These are phyloP conservation scores for Psammodynastes pulverulentus DNA, from an alignment of 2,113 vertebrate genomes.

Conservation along the genomic window DNA sequence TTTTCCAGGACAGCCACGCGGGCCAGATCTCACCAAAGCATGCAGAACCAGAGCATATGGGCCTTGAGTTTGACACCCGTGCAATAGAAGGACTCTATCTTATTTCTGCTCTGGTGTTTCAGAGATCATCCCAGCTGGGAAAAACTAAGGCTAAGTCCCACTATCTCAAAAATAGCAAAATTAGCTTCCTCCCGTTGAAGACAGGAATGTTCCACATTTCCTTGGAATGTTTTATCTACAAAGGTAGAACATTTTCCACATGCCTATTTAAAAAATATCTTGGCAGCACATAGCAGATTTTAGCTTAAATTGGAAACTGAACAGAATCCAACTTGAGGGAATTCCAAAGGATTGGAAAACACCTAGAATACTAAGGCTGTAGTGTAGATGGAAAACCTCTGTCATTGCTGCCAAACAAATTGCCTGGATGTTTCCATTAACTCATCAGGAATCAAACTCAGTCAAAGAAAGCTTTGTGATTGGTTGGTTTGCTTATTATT, in stretches of 20 bases:
- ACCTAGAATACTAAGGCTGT: background rate
- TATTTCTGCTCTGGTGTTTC: background rate
- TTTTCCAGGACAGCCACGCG: accelerated
- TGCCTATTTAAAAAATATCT: background rate
- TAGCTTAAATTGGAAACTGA: background rate
- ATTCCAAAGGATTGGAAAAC: background rate
- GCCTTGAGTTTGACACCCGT: too few species aligned
- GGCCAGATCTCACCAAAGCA: too few species aligned
- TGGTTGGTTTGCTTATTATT: background rate
- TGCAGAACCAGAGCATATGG: too few species aligned
- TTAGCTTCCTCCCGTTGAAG: background rate
- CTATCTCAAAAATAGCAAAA: background rate
- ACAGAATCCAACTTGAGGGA: background rate
- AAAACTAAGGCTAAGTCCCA: background rate
- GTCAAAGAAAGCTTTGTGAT: background rate
- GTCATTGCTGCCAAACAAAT: background rate
- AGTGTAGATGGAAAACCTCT: background rate
- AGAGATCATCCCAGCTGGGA: background rate
- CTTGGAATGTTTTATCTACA: background rate
- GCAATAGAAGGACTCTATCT: background rate
- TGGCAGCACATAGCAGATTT: background rate
- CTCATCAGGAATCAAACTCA: background rate
- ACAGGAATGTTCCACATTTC: background rate
- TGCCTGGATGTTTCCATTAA: background rate
- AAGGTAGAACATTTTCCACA: background rate